Base-by-base conservation (phyloP, 1,140 invertebrate species). In the Drosophila kohkoa region DNA sequence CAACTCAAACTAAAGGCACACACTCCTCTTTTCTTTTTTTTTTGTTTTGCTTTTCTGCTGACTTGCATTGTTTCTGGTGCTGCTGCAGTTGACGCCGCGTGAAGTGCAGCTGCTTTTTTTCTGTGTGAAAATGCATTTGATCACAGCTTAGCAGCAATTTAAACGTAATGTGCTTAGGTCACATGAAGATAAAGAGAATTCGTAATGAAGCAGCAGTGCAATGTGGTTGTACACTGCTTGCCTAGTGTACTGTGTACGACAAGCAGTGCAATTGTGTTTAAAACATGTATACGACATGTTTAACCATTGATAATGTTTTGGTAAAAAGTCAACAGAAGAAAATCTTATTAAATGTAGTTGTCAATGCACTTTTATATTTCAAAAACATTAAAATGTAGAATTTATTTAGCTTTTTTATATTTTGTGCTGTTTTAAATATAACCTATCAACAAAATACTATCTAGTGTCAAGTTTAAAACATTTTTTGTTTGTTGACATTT, bases 11-110 rank as follows among this genome's bases (percentile, higher is more conserved):
- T 38, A 64, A 6, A 43, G 5, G 20, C 20, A 10, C 25, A 52
- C 16, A 49, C 30, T 8, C 30, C 30, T 32, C 30, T 32, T 28
- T 25, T 52, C 1, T 11, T 52, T 5, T 5, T 7, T 13, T 54
- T 10, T 35, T 35, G 32, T 25, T 38, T 6, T 8, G 10, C 51
- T 32, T 55, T 65, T 65, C 25, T 25, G 64, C 64, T 67, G 64
- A 67, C 52, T 67, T 67, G 64, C 64, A 57, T 11, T 67, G 30
- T 68, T 49, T 69, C 35, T 28, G 25, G 10, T 16, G n/a, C 2
- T 32, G 8, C 60, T 32, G 43, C 15, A 16, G 38, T 45, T 48
- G 49, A 49, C 52, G 15, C 28, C 52, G 58, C 11, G 32, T 38
- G 49, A 13, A 52, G 49, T n/a, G 49, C 25, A 32, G n/a, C 28